These are phyloP conservation scores for Amiota minor DNA, from an alignment of 2,888 invertebrate genomes.

Conservation along the genomic window DNA sequence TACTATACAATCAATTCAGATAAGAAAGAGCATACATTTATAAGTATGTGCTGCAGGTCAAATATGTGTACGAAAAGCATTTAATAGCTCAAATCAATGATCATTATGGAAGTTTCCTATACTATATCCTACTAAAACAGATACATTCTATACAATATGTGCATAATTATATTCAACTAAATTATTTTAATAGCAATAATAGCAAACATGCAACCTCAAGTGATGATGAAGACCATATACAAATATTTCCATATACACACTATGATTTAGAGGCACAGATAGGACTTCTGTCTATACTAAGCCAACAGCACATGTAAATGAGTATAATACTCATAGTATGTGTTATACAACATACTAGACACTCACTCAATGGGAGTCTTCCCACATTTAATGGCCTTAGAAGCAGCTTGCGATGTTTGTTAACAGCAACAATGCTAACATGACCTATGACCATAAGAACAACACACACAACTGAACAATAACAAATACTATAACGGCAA, in stretches of 20 bases:
- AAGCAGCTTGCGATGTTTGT: slow-evolving; percentile 42
- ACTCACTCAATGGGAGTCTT: slow-evolving; percentile 4
- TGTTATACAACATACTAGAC: slow-evolving; percentile 34
- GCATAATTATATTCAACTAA: slow-evolving; percentile 49
- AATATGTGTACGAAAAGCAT: slow-evolving; percentile 53
- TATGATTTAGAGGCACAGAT: too few relatives aligned
- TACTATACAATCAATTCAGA: too few relatives aligned
- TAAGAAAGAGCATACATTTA: not conserved
- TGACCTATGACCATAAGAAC: slow-evolving; percentile 8
- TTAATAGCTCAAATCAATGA: slow-evolving; percentile 56
- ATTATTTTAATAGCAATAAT: slow-evolving; percentile 52
- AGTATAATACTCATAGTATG: slow-evolving; percentile 21
- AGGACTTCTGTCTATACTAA: slow-evolving; percentile 36
- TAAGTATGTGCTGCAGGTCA: slow-evolving; percentile 43
- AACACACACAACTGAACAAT: slow-evolving; percentile 20
- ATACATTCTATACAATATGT: not conserved
- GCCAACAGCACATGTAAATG: slow-evolving; percentile 50
- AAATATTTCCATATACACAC: too few relatives aligned
- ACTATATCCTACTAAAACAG: not conserved
- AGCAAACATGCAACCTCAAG: slow-evolving; percentile 47
- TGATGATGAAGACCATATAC: slow-evolving; percentile 11
- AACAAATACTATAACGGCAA: slow-evolving; percentile 29
- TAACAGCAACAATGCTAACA: slow-evolving; percentile 18
- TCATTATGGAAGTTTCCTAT: slow-evolving; percentile 23
- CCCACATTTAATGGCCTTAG: slow-evolving; percentile 21